Evolutionary conservation across 2,797 vertebrate species (phyloP).

Genomic region (Rhinophrynus dorsalis): DNA sequence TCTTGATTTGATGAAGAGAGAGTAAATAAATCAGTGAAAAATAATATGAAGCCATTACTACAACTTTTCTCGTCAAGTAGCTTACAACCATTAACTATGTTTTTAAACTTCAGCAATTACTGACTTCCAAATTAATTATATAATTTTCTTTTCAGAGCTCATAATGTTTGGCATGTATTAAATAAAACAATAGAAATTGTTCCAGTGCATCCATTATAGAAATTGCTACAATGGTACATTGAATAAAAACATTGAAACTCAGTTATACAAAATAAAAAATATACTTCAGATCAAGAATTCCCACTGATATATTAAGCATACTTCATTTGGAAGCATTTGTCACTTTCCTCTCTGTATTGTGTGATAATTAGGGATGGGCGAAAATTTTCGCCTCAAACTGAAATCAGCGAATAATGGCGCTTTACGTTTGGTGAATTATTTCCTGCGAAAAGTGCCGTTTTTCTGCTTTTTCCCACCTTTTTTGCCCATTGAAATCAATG

Average conservation of each 20-base stretch:
- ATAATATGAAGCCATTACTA: conserved; percentile 64
- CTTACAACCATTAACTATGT: conserved; percentile 65
- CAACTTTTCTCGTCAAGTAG: conserved; percentile 67
- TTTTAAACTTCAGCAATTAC: conserved; percentile 69
- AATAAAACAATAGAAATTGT: conserved; percentile 62
- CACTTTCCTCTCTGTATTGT: no score
- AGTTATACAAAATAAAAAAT: conserved; percentile 16
- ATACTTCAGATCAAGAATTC: neutral
- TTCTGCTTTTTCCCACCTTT: no score
- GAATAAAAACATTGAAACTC: conserved; percentile 47
- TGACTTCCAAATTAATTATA: conserved; percentile 69
- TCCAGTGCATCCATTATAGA: conserved; percentile 59
- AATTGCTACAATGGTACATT: conserved; percentile 55
- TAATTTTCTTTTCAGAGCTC: conserved; percentile 58
- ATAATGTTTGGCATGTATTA: conserved; percentile 67
- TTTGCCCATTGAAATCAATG: no score
- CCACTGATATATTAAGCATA: conserved; percentile 44
- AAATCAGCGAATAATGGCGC: no score
- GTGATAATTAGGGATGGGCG: no score
- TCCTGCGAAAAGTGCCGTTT: no score
- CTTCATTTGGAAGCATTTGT: no score
- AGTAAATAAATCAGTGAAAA: conserved; percentile 67
- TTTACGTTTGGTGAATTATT: no score
- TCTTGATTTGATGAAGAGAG: conserved; percentile 63
- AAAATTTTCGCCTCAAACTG: no score